A percentile compares a stretch with the other conserved stretches of the same genome.
Conservation (phyloP, 2,888 invertebrate genomes). For the Pterostichus niger region DNA sequence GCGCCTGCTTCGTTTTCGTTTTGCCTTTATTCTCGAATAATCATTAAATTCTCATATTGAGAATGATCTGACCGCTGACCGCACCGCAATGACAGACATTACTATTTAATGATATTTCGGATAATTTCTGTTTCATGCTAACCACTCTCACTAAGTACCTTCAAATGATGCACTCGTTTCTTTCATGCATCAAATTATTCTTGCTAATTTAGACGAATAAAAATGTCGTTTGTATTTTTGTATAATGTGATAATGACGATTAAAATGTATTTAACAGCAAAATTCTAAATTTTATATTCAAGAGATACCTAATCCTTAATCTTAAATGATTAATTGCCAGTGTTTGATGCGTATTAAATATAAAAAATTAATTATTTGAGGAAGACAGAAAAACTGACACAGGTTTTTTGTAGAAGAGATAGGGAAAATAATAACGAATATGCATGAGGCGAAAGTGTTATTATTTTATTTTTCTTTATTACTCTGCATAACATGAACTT, state of each 20-base stretch:
- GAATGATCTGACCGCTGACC: slow-evolving; percentile 13
- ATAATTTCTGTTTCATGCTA: slow-evolving; percentile 18
- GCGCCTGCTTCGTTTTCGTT: slow-evolving; percentile 1
- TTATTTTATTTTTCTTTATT: too few species aligned
- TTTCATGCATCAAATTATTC: background rate
- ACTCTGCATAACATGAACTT: too few species aligned
- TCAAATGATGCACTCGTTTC: background rate
- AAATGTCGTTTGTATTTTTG: background rate
- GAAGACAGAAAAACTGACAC: too few species aligned
- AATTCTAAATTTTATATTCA: too few species aligned
- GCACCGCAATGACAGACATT: background rate
- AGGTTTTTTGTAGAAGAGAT: too few species aligned
- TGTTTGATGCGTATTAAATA: too few species aligned
- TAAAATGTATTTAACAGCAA: background rate
- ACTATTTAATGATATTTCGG: slow-evolving; percentile 11
- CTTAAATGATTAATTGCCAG: too few species aligned
- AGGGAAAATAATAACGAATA: too few species aligned
- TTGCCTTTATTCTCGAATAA: slow-evolving; percentile 24
- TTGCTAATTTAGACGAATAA: background rate
- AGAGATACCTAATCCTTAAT: too few species aligned
- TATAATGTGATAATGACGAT: background rate
- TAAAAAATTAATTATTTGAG: too few species aligned
- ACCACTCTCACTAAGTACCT: slow-evolving; percentile 23
- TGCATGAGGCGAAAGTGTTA: too few species aligned
- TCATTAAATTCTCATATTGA: slow-evolving; percentile 53